Evolutionary conservation across 2,113 vertebrate species (phyloP).

Genomic region (Hippolais icterina): DNA sequence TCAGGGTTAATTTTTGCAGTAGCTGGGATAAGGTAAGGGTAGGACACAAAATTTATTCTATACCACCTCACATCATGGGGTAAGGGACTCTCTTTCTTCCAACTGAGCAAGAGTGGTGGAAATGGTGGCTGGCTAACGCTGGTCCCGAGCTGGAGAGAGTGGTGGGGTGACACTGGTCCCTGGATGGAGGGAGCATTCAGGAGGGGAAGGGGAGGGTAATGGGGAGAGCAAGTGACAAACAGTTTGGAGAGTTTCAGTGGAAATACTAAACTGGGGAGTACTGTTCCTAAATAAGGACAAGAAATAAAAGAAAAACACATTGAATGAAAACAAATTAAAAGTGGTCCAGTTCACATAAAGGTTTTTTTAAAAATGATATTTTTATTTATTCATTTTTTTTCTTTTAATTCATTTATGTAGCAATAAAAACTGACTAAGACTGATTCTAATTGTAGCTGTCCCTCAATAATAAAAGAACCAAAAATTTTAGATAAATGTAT

Average conservation of each 20-base stretch:
- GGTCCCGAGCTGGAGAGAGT: rapidly evolving
- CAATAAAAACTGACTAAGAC: background rate
- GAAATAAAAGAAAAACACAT: background rate
- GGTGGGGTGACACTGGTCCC: background rate
- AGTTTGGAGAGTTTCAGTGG: background rate
- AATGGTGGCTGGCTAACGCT: background rate
- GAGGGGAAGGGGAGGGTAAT: background rate
- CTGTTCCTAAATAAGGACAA: rapidly evolving
- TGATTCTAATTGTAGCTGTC: background rate
- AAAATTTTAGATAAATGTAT: background rate
- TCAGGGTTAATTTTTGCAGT: background rate
- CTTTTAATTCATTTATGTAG: background rate
- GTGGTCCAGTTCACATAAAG: background rate
- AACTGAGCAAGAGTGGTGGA: no score
- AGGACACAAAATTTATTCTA: background rate
- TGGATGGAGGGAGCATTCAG: background rate
- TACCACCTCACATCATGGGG: background rate
- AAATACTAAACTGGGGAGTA: rapidly evolving
- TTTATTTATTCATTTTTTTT: background rate
- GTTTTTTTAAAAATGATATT: background rate
- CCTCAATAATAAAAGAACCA: background rate
- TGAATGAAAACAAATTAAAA: background rate
- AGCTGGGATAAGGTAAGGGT: no score
- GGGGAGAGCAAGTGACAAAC: rapidly evolving
- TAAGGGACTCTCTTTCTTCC: background rate